Conservation (phyloP, 1,140 invertebrate genomes). For the Acromyrmex heyeri region DNA sequence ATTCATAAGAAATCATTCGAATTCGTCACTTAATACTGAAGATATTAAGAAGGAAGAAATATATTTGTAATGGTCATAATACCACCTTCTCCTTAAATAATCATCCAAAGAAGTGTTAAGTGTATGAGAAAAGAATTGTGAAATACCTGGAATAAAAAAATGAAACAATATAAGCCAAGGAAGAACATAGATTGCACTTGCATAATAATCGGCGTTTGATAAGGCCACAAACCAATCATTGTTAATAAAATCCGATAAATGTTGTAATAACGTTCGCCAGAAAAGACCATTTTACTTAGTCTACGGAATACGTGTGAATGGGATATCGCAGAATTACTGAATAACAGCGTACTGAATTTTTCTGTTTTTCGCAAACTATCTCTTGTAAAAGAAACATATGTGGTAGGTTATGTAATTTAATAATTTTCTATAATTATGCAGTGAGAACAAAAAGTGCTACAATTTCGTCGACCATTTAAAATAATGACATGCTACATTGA, state of each 20-base stretch:
- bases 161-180: no score
- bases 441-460: neutral
- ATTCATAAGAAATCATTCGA: no score
- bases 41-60: no score
- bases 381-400: neutral
- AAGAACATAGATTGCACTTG: neutral
- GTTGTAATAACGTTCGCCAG: conserved; percentile 4
- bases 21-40: no score
- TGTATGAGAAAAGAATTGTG: neutral
- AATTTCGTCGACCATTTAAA: neutral
- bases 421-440: neutral
- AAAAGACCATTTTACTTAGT: neutral
- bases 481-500: neutral
- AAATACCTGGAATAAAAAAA: conserved; percentile 26
- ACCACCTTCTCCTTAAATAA: neutral
- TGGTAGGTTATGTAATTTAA: neutral
- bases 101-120: neutral
- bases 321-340: neutral
- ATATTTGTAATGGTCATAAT: no score
- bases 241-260: neutral
- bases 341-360: neutral
- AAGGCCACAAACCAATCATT: conserved; percentile 36
- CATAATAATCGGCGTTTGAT: neutral
- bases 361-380: neutral
- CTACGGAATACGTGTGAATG: neutral